phyloP scores from a whole-genome alignment of 2,113 vertebrate species.

The Pagrus major region DNA sequence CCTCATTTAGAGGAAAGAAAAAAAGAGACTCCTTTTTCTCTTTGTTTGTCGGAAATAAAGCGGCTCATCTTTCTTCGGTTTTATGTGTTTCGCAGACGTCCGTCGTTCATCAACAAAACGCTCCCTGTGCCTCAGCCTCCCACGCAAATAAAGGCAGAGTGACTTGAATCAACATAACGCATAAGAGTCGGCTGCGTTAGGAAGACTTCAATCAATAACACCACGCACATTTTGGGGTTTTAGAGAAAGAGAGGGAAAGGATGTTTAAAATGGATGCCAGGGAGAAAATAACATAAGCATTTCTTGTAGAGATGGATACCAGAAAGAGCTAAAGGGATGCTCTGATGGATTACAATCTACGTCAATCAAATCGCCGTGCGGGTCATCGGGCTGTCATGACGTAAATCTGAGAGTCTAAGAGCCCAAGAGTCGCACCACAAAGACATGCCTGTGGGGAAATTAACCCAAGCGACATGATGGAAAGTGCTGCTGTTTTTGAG shows the following conservation, averaged over 20 bases:
- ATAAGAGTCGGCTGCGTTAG: background rate
- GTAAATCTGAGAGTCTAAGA: slow-evolving; percentile 26
- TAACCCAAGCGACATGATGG: background rate
- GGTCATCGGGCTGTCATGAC: slow-evolving; percentile 39
- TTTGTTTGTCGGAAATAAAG: slow-evolving; percentile 38
- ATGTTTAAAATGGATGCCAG: background rate
- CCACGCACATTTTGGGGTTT: background rate
- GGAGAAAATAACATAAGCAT: slow-evolving; percentile 7
- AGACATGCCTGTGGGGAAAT: slow-evolving; percentile 42
- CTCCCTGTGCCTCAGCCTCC: slow-evolving; percentile 35
- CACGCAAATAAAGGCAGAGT: slow-evolving; percentile 42
- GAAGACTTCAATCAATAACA: slow-evolving; percentile 34
- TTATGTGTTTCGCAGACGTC: slow-evolving; percentile 46
- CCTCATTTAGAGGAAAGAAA: slow-evolving; percentile 53
- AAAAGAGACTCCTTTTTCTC: slow-evolving; percentile 20
- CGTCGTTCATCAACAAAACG: slow-evolving; percentile 50
- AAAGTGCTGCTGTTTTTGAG: slow-evolving; percentile 5
- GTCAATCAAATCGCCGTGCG: slow-evolving; percentile 44
- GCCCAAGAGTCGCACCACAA: background rate
- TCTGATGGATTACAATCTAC: slow-evolving; percentile 43
- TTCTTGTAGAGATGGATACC: background rate
- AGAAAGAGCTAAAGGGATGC: slow-evolving; percentile 13
- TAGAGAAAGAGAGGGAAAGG: background rate
- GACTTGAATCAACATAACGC: slow-evolving; percentile 29
- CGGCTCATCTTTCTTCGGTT: slow-evolving; percentile 59